phyloP scores from a whole-genome alignment of 2,797 vertebrate genomes.

The Mycteria americana region DNA sequence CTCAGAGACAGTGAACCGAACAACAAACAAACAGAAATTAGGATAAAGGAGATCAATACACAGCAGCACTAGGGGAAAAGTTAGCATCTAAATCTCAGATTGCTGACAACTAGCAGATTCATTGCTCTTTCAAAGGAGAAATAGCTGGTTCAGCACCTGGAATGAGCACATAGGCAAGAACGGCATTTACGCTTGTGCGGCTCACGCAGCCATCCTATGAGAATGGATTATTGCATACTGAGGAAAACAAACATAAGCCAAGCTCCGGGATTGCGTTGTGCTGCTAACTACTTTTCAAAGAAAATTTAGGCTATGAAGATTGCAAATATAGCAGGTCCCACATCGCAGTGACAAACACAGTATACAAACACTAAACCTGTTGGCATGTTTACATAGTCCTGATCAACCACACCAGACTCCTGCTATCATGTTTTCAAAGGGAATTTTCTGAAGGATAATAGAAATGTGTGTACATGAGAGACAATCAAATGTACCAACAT shows the following conservation, averaged over 20 bases:
- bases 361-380: neutral
- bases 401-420: neutral
- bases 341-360: neutral
- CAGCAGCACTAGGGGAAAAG: slow-evolving; percentile 19
- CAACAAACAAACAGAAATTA: slow-evolving; percentile 61
- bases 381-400: neutral
- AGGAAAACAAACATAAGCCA: slow-evolving; percentile 26
- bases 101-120: slow-evolving; percentile 49
- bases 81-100: slow-evolving; percentile 45
- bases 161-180: neutral
- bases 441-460: neutral
- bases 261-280: neutral
- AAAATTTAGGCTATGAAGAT: neutral
- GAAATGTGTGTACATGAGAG: neutral
- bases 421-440: neutral
- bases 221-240: slow-evolving; percentile 20
- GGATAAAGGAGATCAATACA: slow-evolving; percentile 57
- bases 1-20: slow-evolving; percentile 26
- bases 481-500: neutral
- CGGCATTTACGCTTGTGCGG: slow-evolving; percentile 5
- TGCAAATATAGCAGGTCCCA: slow-evolving; percentile 1
- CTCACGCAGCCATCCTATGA: neutral
- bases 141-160: slow-evolving; percentile 59
- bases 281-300: slow-evolving; percentile 10
- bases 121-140: slow-evolving; percentile 56